Base-by-base conservation (phyloP, 2,113 vertebrate genomes). In the Catagonus wagneri region DNA sequence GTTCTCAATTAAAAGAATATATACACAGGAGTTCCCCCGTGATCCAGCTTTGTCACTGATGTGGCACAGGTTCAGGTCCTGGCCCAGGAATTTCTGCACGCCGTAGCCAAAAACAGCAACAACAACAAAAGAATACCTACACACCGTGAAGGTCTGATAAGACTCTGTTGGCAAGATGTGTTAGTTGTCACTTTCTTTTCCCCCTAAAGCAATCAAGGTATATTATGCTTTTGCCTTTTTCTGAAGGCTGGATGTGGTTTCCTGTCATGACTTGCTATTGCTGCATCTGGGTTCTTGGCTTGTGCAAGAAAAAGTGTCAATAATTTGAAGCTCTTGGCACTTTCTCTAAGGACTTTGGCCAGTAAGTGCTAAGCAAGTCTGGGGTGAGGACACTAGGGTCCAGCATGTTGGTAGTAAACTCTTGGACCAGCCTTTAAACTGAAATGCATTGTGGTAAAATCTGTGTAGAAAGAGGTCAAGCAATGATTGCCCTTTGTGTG, bases 251-350 rank as follows among this genome's bases (percentile, higher is more conserved):
- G n/a, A 50, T 78, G 60, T 32, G 5, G 69, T 88, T 56, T 94
- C 39, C 25, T 68, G 61, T 72, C 39, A 13, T 63, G 50, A 36
- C 69, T 89, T 93, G 81, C n/a, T 93, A 50, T 20, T 44, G 14
- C 19, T 68, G 7, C 4, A 0, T 17, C 15, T 56, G 50, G 12
- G 34, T 44, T 91, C 74, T 75, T 56, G 76, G 32, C 12, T 69
- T 71, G 58, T 71, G 69, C 32, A 79, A 85, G 44, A 34, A 39
- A 39, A 74, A 93, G 75, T 95, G 52, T 93, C 90, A 97, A 83
- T 91, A 94, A 96, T 29, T 75, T 95, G 66, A 96, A 92, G 29
- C 68, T 86, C 16, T 87, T 97, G 95, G 14, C 54, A 93, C 36
- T 92, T 90, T 95, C 68, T 95, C 50, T 97, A 52, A 94, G 34